phyloP scores from a whole-genome alignment of 2,113 vertebrate genomes.

The Eublepharis macularius region DNA sequence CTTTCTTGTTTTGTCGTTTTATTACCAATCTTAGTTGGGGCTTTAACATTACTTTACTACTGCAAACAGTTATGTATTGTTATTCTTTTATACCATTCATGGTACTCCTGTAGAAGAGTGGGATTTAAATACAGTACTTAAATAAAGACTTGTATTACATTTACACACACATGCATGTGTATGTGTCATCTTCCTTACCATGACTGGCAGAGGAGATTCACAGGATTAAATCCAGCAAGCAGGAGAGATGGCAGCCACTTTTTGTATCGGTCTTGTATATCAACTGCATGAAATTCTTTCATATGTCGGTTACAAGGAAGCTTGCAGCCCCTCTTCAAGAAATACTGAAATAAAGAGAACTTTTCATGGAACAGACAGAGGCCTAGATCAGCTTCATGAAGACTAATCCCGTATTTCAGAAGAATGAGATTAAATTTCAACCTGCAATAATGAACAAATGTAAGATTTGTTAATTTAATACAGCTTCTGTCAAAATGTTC shows the following conservation, averaged over 20 bases:
- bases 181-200: constrained; percentile 75
- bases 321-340: constrained; percentile 72
- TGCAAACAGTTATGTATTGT: no score
- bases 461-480: neutral
- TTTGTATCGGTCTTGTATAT: constrained; percentile 61
- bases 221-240: constrained; percentile 84
- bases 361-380: constrained; percentile 70
- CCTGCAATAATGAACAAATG: constrained; percentile 49
- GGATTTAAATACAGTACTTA: no score
- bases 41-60: no score
- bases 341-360: constrained; percentile 73
- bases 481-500: neutral
- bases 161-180: neutral
- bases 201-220: constrained; percentile 72
- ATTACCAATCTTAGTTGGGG: no score
- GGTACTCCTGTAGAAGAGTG: no score
- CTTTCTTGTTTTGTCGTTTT: no score
- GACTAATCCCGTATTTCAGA: constrained; percentile 71
- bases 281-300: constrained; percentile 57
- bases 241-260: constrained; percentile 89
- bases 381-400: constrained; percentile 73
- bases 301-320: constrained; percentile 61
- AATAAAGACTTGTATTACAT: no score
- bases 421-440: constrained; percentile 69
- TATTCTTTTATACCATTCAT: no score